Percentiles rank a stretch among this genome's conserved stretches.
Conservation (phyloP, 2,888 invertebrate species). For the Mimas tiliae region DNA sequence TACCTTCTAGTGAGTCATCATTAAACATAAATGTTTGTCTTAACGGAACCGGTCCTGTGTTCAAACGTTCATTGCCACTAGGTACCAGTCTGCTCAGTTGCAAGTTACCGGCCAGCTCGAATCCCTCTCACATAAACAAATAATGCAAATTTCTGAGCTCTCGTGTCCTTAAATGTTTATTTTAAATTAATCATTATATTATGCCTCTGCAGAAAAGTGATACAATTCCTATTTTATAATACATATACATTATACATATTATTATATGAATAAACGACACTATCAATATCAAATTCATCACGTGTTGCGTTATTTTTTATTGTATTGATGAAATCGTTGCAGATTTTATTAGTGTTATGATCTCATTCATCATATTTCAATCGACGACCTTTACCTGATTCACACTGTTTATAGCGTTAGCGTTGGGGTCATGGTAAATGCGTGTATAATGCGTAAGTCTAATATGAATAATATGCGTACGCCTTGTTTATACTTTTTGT, state of each 20-base stretch:
- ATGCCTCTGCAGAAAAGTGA: neutral
- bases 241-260: too few species aligned
- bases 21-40: conserved; percentile 42
- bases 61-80: conserved; percentile 53
- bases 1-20: conserved; percentile 47
- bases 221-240: neutral
- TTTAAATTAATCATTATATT: neutral
- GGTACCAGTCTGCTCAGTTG: conserved; percentile 32
- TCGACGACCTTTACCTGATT: conserved; percentile 35
- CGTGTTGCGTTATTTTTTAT: neutral
- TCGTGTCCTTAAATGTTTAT: neutral
- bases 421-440: conserved; percentile 2
- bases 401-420: conserved; percentile 29
- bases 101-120: conserved; percentile 28
- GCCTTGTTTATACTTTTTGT: neutral
- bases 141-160: conserved; percentile 15
- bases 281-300: neutral
- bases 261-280: neutral
- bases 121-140: conserved; percentile 19
- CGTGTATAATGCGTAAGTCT: neutral
- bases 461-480: neutral
- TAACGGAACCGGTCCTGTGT: conserved; percentile 51
- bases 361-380: conserved; percentile 30
- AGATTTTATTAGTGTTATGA: conserved; percentile 24
- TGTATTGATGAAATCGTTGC: neutral